These are phyloP conservation scores for Cheilosia urbana DNA, from an alignment of 2,888 invertebrate genomes.

Conservation along the genomic window DNA sequence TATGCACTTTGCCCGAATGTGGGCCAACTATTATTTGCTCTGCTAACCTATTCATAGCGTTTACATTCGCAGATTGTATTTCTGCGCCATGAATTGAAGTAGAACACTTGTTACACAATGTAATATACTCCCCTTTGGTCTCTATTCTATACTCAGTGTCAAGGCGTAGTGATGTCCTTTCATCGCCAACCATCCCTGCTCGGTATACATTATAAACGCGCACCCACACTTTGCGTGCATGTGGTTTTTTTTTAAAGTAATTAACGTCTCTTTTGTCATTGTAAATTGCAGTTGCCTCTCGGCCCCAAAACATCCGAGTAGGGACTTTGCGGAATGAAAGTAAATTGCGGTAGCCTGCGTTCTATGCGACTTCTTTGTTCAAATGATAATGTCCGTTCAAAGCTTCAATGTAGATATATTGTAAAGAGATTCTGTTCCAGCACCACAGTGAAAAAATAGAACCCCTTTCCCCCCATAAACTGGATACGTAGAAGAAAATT, in stretches of 20 bases:
- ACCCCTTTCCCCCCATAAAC: slow-evolving; percentile 11
- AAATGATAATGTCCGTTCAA: slow-evolving; percentile 40
- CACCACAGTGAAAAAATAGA: not conserved
- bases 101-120: slow-evolving; percentile 49
- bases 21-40: slow-evolving; percentile 54
- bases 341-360: slow-evolving; percentile 27
- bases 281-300: slow-evolving; percentile 30
- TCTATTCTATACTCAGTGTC: slow-evolving; percentile 40
- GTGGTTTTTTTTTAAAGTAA: slow-evolving; percentile 48
- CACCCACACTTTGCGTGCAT: slow-evolving; percentile 11
- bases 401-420: not conserved
- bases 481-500: slow-evolving; percentile 26
- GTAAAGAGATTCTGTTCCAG: not conserved
- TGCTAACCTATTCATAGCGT: slow-evolving; percentile 50
- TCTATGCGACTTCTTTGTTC: slow-evolving; percentile 25
- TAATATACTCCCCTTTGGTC: not conserved
- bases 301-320: not conserved
- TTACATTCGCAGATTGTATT: slow-evolving; percentile 46
- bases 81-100: slow-evolving; percentile 41
- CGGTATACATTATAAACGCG: not conserved
- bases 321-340: slow-evolving; percentile 3
- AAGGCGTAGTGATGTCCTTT: slow-evolving; percentile 39
- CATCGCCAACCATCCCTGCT: not conserved
- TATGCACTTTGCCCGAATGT: slow-evolving; percentile 22
- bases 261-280: slow-evolving; percentile 49